phyloP scores from a whole-genome alignment of 30 jellyfish, hydroid and myxozoan genomes.

The Cassiopea andromeda region DNA sequence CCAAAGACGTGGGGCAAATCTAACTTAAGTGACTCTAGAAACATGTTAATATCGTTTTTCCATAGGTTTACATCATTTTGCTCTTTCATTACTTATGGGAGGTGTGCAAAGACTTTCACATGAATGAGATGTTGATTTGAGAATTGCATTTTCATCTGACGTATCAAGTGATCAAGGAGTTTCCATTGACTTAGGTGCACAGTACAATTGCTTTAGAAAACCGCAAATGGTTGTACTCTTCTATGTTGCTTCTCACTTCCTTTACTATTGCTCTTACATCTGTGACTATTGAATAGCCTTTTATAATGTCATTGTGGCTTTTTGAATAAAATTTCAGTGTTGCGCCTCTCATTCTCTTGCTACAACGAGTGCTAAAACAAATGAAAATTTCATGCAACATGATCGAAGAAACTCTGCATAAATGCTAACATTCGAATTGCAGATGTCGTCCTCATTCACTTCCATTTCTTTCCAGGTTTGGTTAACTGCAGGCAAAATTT shows the following conservation, averaged over 20 bases:
- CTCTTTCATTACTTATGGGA: constrained; percentile 1
- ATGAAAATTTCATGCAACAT: background rate
- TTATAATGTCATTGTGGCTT: constrained; percentile 8
- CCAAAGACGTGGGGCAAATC: constrained; percentile 26
- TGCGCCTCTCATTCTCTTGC: constrained; percentile 12
- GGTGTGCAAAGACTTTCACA: constrained; percentile 13
- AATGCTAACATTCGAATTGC: background rate
- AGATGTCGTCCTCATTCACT: background rate
- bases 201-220: background rate
- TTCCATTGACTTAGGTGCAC: background rate
- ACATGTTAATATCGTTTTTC: background rate
- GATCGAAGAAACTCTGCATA: background rate
- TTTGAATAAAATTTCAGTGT: constrained; percentile 9
- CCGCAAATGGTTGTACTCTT: constrained; percentile 8
- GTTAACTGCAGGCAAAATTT: background rate
- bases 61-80: background rate
- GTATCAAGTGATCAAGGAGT: background rate
- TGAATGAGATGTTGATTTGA: constrained; percentile 6
- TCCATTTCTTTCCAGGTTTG: background rate
- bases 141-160: background rate
- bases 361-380: constrained; percentile 17
- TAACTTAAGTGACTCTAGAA: constrained; percentile 1
- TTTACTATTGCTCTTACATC: constrained; percentile 1
- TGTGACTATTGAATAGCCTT: constrained; percentile 12
- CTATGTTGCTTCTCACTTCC: constrained; percentile 30